Conservation (phyloP, 2,113 vertebrate genomes). For the Corapipo altera region DNA sequence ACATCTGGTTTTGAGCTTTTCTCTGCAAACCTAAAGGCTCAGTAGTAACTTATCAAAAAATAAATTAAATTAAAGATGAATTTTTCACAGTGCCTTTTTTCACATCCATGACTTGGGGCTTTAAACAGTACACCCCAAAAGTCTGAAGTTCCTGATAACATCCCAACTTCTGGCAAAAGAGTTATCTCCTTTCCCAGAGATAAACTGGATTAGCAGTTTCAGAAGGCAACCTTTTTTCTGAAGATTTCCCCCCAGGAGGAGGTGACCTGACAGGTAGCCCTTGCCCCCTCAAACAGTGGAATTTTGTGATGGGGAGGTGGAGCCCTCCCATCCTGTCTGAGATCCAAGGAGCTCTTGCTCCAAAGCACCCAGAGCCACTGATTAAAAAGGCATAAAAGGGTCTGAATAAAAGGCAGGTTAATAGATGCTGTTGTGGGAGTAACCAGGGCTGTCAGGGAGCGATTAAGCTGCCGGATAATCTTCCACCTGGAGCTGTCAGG, state of each 20-base stretch:
- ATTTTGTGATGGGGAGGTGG: neutral
- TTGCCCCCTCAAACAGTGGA: neutral
- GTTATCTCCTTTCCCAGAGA: neutral
- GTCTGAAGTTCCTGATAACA: neutral
- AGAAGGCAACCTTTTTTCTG: neutral
- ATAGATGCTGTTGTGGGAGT: slow-evolving; percentile 37
- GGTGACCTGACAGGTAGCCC: neutral
- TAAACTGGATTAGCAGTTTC: neutral
- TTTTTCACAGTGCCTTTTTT: neutral
- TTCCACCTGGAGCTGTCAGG: slow-evolving; percentile 69
- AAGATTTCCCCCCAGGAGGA: neutral
- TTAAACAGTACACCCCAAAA: neutral
- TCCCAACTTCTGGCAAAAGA: neutral
- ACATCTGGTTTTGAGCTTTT: slow-evolving; percentile 3
- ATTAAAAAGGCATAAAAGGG: slow-evolving; percentile 3
- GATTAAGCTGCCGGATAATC: slow-evolving; percentile 56
- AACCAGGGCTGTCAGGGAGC: slow-evolving; percentile 53
- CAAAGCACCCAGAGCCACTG: neutral
- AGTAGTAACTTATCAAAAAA: neutral
- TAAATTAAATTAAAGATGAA: slow-evolving; percentile 1
- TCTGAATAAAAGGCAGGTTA: slow-evolving; percentile 26
- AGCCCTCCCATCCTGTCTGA: neutral
- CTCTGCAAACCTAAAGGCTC: neutral
- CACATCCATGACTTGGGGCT: neutral
- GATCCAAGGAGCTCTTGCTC: neutral